These are phyloP conservation scores for Nasonia longicornis DNA, from an alignment of 1,140 invertebrate species.

Conservation along the genomic window DNA sequence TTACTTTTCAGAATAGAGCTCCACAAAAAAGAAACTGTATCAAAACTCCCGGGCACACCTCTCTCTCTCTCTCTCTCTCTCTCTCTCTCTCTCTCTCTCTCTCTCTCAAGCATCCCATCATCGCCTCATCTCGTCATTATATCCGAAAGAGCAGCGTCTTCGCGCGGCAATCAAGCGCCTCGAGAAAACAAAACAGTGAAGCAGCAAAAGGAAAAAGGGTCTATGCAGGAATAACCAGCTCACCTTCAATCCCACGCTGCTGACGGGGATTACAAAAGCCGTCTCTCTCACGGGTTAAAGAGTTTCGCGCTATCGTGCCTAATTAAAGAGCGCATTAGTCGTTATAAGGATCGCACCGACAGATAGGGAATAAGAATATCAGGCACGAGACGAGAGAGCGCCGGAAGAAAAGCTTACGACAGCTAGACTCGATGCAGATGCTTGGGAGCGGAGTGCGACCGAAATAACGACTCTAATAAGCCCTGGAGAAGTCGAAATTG, in stretches of 20 bases:
- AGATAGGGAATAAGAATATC: background rate
- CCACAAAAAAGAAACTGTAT: background rate
- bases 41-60: too few species aligned
- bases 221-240: too few species aligned
- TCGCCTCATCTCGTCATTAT: background rate
- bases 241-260: background rate
- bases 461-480: slow-evolving; percentile 47
- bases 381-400: background rate
- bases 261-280: background rate
- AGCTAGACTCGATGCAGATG: slow-evolving; percentile 23
- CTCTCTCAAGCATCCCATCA: background rate
- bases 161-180: background rate
- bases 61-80: background rate
- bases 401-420: slow-evolving; percentile 4
- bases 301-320: slow-evolving; percentile 20
- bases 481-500: slow-evolving; percentile 35
- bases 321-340: slow-evolving; percentile 29
- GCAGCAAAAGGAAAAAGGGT: too few species aligned
- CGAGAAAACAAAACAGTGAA: background rate
- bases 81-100: background rate
- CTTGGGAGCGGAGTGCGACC: slow-evolving; percentile 14
- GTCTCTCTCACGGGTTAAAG: background rate
- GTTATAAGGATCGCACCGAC: slow-evolving; percentile 23
- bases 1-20: background rate
- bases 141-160: too few species aligned